phyloP scores from a whole-genome alignment of 2,888 invertebrate genomes.

The Drosophila rubida region DNA sequence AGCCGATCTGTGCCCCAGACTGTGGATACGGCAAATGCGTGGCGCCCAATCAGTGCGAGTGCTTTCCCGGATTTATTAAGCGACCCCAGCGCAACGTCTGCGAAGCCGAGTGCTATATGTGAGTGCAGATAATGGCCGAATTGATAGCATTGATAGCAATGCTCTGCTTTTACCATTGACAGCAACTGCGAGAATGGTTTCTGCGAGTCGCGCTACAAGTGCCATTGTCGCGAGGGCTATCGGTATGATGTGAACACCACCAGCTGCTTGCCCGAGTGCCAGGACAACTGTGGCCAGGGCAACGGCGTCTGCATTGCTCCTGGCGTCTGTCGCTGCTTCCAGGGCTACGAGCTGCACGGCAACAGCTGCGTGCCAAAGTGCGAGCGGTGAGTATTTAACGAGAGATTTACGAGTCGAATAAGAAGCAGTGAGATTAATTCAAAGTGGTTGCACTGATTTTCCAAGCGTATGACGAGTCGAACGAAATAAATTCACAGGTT shows the following conservation, averaged over 20 bases:
- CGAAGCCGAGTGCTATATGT: slow-evolving; percentile 82
- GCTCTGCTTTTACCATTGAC: neutral
- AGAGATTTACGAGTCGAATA: too few relatives aligned
- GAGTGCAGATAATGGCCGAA: slow-evolving; percentile 36
- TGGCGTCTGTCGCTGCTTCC: slow-evolving; percentile 87
- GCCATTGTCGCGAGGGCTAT: slow-evolving; percentile 83
- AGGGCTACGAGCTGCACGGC: slow-evolving; percentile 85
- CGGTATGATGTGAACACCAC: slow-evolving; percentile 72
- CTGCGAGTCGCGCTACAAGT: slow-evolving; percentile 85
- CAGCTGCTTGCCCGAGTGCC: slow-evolving; percentile 81
- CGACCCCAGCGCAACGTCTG: slow-evolving; percentile 78
- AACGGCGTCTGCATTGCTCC: slow-evolving; percentile 88
- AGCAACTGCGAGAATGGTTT: slow-evolving; percentile 85
- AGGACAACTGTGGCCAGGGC: slow-evolving; percentile 82
- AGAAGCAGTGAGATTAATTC: too few relatives aligned
- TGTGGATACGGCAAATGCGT: slow-evolving; percentile 82
- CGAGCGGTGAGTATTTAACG: slow-evolving; percentile 71
- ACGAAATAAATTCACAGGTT: neutral
- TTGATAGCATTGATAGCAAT: neutral
- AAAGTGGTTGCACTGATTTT: neutral
- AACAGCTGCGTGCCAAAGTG: slow-evolving; percentile 83
- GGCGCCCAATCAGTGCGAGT: slow-evolving; percentile 81
- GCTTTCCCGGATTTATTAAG: slow-evolving; percentile 84
- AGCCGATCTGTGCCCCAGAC: slow-evolving; percentile 82
- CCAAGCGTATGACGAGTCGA: too few relatives aligned